Conservation (phyloP, 2,797 vertebrate species). For the Arrhamphus sclerolepis region DNA sequence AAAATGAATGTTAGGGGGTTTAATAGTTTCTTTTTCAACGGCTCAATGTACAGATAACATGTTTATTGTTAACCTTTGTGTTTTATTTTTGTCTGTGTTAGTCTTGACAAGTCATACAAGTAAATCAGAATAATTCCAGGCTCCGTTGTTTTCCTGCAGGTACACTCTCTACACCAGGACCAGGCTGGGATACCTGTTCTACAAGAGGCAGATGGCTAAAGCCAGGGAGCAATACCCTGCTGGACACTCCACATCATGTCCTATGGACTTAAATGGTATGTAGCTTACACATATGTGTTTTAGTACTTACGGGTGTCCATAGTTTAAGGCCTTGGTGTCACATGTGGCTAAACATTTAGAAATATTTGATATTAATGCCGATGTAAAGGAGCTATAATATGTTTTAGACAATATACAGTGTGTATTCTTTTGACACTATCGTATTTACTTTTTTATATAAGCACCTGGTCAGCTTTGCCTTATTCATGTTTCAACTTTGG, state of each 20-base stretch:
- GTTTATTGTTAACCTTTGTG: no score
- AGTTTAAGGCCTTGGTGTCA: not conserved
- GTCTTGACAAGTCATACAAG: not conserved
- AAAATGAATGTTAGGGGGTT: no score
- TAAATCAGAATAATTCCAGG: not conserved
- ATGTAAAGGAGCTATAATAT: no score
- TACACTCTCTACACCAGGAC: constrained; percentile 94
- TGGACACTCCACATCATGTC: constrained; percentile 86
- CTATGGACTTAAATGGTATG: constrained; percentile 86
- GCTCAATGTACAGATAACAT: no score
- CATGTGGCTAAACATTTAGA: no score
- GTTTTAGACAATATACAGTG: no score
- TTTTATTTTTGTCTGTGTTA: constrained; percentile 5
- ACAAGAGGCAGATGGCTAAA: constrained; percentile 92
- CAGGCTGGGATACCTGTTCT: constrained; percentile 92
- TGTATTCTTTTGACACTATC: no score
- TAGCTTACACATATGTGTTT: not conserved
- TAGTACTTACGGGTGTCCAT: not conserved
- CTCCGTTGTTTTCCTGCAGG: constrained; percentile 63
- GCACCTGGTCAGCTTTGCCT: no score
- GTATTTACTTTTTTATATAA: no score
- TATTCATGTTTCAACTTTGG: no score
- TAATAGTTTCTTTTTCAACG: no score
- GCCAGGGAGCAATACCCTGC: constrained; percentile 88
- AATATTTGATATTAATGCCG: no score